phyloP scores from a whole-genome alignment of 1,140 invertebrate genomes.

The Brachionus plicatilis region DNA sequence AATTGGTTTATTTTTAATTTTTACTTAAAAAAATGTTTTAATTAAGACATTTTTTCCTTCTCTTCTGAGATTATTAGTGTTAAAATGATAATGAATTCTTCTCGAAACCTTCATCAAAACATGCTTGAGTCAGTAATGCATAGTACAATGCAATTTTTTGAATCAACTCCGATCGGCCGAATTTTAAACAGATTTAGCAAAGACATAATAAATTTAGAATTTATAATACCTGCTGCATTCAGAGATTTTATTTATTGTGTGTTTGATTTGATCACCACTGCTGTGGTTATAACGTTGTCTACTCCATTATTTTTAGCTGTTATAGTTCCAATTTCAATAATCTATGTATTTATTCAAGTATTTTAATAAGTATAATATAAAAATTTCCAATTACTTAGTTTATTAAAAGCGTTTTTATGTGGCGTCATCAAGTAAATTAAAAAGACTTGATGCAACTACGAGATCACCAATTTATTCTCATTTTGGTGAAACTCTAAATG shows the following conservation, averaged over 20 bases:
- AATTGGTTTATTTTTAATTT: too few species aligned
- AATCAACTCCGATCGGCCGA: slow-evolving; percentile 70
- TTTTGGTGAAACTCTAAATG: slow-evolving; percentile 76
- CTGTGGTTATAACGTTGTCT: slow-evolving; percentile 15
- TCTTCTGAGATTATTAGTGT: background rate
- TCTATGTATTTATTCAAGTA: slow-evolving; percentile 21
- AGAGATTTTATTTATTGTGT: background rate
- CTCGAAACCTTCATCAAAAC: background rate
- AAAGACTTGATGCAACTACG: slow-evolving; percentile 86
- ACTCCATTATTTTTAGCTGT: slow-evolving; percentile 27
- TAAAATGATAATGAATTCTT: slow-evolving; percentile 6
- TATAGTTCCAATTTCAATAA: background rate
- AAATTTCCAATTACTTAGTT: too few species aligned
- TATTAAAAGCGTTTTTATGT: slow-evolving; percentile 63
- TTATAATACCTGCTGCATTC: slow-evolving; percentile 50
- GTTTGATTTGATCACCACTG: background rate
- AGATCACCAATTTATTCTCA: slow-evolving; percentile 95
- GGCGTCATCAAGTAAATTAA: slow-evolving; percentile 82
- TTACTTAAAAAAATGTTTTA: too few species aligned
- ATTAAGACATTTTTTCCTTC: background rate
- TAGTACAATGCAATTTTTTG: slow-evolving; percentile 66
- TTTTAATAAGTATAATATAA: too few species aligned
- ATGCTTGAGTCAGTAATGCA: slow-evolving; percentile 60
- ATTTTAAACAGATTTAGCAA: slow-evolving; percentile 67
- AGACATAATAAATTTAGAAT: slow-evolving; percentile 58